Percentiles rank a stretch among this genome's conserved stretches.
Conservation (phyloP, 1,140 invertebrate species). For the Lucilia cuprina region DNA sequence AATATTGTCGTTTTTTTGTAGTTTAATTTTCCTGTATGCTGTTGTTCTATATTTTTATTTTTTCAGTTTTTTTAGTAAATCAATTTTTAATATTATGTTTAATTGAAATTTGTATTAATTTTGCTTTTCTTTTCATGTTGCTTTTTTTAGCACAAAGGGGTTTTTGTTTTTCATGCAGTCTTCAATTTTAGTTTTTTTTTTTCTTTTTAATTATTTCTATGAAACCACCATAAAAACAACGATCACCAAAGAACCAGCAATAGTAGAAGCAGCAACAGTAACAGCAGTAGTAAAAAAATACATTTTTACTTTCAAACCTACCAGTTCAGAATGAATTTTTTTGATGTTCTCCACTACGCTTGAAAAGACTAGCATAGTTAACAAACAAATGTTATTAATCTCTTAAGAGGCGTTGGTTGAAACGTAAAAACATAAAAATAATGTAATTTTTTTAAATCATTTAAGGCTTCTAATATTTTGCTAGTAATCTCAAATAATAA, state of each 20-base stretch:
- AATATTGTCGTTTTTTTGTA: not conserved
- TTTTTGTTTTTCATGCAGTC: not conserved
- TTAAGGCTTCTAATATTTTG: no score
- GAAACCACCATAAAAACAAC: not conserved
- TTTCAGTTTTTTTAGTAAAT: not conserved
- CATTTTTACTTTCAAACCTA: constrained; percentile 22
- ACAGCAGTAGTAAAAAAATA: not conserved
- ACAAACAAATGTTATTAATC: not conserved
- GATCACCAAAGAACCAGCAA: constrained; percentile 1
- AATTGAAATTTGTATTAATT: constrained; percentile 2
- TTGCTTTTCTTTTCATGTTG: constrained; percentile 15
- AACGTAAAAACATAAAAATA: not conserved
- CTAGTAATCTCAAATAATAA: no score
- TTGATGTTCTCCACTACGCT: not conserved
- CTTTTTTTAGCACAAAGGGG: not conserved
- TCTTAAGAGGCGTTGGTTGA: not conserved
- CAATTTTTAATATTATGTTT: constrained; percentile 14
- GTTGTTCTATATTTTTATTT: not conserved
- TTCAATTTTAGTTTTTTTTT: not conserved
- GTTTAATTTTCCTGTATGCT: not conserved
- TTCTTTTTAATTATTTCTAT: constrained; percentile 1
- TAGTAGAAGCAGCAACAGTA: not conserved
- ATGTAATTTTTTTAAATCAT: no score
- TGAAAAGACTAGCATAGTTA: not conserved
- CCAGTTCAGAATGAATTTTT: constrained; percentile 18